Evolutionary conservation across 2,797 vertebrate species (phyloP).

Genomic region (Mionectes olivaceus): DNA sequence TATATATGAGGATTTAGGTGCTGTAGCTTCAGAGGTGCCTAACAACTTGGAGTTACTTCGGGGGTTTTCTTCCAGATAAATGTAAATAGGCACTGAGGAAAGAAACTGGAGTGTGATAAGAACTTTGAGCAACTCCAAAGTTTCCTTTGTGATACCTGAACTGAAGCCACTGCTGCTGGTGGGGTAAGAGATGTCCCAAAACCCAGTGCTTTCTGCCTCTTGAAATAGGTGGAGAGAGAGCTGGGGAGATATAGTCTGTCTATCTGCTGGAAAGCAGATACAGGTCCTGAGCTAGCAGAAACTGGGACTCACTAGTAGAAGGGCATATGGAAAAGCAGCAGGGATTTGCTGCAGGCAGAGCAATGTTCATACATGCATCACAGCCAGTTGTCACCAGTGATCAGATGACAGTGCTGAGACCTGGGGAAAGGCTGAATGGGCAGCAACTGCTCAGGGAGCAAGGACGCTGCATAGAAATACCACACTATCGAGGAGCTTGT

Average conservation of each 20-base stretch:
- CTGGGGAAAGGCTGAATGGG: neutral
- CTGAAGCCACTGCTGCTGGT: neutral
- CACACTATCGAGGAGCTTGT: neutral
- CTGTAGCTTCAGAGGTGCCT: neutral
- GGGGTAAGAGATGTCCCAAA: neutral
- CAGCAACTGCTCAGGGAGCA: neutral
- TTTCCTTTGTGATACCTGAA: neutral
- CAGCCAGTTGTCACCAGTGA: neutral
- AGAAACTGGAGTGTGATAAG: neutral
- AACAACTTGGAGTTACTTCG: neutral
- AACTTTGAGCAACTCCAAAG: neutral
- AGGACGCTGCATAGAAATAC: neutral
- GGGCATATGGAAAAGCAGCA: conserved; percentile 9
- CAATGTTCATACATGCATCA: neutral
- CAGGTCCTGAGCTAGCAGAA: neutral
- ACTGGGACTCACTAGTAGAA: neutral
- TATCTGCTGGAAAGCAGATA: neutral
- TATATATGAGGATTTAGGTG: neutral
- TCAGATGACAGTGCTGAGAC: neutral
- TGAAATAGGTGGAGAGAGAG: neutral
- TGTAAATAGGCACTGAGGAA: neutral
- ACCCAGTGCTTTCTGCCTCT: neutral
- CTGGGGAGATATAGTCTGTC: neutral
- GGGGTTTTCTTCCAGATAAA: neutral
- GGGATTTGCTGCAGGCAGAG: conserved; percentile 24